Evolutionary conservation across 2,797 vertebrate genomes (phyloP).

Genomic region (Brotula barbata): DNA sequence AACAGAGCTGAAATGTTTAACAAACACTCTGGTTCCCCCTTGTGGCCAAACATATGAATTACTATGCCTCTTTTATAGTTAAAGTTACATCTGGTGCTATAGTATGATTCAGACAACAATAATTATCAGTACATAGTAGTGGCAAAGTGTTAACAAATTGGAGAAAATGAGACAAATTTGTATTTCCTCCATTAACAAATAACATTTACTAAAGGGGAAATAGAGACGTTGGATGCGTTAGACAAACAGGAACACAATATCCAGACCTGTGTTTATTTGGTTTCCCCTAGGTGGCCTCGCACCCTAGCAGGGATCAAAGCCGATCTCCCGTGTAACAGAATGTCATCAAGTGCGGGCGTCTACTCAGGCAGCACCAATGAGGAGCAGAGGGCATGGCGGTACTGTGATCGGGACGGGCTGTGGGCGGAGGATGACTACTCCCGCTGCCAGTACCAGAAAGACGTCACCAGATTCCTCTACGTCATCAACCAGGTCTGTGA

Average conservation of each 20-base stretch:
- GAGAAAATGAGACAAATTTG: too few species aligned
- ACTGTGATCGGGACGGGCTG: constrained; percentile 86
- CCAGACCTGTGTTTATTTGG: background rate
- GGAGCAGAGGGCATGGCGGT: constrained; percentile 89
- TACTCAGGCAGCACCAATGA: constrained; percentile 86
- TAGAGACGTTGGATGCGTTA: too few species aligned
- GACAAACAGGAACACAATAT: background rate
- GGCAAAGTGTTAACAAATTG: too few species aligned
- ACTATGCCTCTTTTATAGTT: background rate
- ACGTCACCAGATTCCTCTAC: constrained; percentile 91
- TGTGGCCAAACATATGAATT: constrained; percentile 55
- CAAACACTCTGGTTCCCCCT: constrained; percentile 57
- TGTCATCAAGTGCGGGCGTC: constrained; percentile 84
- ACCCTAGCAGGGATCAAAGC: constrained; percentile 93
- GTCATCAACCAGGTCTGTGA: constrained; percentile 91
- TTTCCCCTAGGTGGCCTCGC: constrained; percentile 87
- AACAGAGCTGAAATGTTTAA: constrained; percentile 5
- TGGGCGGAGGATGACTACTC: constrained; percentile 96
- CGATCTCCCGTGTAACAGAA: constrained; percentile 86
- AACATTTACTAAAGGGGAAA: too few species aligned
- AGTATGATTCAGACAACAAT: background rate
- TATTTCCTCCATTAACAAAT: background rate
- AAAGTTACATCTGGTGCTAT: background rate
- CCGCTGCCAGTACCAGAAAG: constrained; percentile 94
- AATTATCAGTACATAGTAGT: background rate